Percentiles rank a stretch among this genome's conserved stretches.
phyloP scores from a whole-genome alignment of 2,888 invertebrate genomes.

The Lordiphosa fenestrarum region DNA sequence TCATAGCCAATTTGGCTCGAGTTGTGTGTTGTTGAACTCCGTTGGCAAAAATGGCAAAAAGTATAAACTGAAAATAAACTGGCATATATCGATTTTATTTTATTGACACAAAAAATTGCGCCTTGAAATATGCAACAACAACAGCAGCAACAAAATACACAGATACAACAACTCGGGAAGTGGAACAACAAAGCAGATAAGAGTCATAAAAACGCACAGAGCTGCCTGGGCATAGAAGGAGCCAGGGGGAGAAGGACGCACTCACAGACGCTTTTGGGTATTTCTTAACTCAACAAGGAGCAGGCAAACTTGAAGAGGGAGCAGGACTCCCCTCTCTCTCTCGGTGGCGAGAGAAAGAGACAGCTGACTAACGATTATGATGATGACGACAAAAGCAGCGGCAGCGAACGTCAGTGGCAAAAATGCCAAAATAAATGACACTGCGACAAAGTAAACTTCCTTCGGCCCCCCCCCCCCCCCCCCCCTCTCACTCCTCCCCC shows the following conservation, averaged over 20 bases:
- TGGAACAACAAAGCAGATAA: constrained; percentile 50
- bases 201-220: constrained; percentile 65
- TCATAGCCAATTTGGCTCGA: constrained; percentile 36
- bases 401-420: constrained; percentile 47
- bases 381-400: constrained; percentile 55
- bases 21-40: constrained; percentile 47
- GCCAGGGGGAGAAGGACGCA: not conserved
- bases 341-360: constrained; percentile 1
- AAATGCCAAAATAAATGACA: constrained; percentile 69
- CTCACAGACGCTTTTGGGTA: constrained; percentile 10
- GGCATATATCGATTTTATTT: constrained; percentile 60
- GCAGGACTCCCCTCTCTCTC: not conserved
- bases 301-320: constrained; percentile 1
- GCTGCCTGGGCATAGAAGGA: not conserved
- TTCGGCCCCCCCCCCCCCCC: constrained; percentile 19
- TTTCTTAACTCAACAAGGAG: constrained; percentile 25
- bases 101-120: constrained; percentile 68
- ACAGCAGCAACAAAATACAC: constrained; percentile 33
- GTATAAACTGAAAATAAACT: constrained; percentile 1
- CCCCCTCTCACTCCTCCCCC: not conserved
- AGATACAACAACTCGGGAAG: constrained; percentile 8
- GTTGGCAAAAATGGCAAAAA: constrained; percentile 32
- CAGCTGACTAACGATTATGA: constrained; percentile 66
- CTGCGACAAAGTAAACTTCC: constrained; percentile 72
- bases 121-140: constrained; percentile 67